Evolutionary conservation across 2,113 vertebrate genomes (phyloP).

Genomic region (Phainopepla nitens): DNA sequence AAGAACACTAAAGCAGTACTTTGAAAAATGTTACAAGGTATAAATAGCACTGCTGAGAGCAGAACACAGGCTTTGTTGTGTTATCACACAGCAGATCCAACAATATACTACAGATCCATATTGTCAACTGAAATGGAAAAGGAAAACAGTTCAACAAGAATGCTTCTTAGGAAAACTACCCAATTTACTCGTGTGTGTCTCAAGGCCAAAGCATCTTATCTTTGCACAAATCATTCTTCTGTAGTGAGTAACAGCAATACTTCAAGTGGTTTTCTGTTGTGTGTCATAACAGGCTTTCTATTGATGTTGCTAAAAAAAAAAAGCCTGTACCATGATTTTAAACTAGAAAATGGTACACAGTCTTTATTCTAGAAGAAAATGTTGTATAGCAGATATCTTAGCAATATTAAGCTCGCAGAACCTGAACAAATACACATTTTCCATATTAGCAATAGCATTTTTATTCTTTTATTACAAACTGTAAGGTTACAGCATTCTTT

Average conservation of each 20-base stretch:
- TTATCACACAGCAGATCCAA: conserved; percentile 53
- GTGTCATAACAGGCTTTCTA: conserved; percentile 40
- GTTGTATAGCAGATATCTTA: neutral
- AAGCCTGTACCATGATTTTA: neutral
- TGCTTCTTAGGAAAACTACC: conserved; percentile 58
- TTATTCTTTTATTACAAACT: neutral
- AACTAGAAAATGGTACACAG: neutral
- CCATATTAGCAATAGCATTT: neutral
- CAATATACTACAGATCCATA: conserved; percentile 57
- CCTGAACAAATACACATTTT: neutral
- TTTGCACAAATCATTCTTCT: conserved; percentile 59
- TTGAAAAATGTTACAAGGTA: conserved; percentile 41
- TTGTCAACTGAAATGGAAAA: conserved; percentile 57
- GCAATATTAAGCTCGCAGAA: neutral
- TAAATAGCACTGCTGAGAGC: conserved; percentile 46
- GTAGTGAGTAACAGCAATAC: conserved; percentile 49
- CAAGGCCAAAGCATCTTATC: conserved; percentile 54
- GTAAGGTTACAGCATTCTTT: neutral
- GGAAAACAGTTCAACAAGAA: conserved; percentile 60
- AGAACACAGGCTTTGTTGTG: conserved; percentile 56
- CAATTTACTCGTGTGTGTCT: conserved; percentile 59
- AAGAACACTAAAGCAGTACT: conserved; percentile 4
- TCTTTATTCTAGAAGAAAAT: neutral
- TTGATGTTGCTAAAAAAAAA: conserved; percentile 1
- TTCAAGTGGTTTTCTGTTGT: conserved; percentile 41